A percentile compares a stretch with the other conserved stretches of the same genome.
Conservation (phyloP, 2,888 invertebrate species). For the Himalopsyche tibetana region DNA sequence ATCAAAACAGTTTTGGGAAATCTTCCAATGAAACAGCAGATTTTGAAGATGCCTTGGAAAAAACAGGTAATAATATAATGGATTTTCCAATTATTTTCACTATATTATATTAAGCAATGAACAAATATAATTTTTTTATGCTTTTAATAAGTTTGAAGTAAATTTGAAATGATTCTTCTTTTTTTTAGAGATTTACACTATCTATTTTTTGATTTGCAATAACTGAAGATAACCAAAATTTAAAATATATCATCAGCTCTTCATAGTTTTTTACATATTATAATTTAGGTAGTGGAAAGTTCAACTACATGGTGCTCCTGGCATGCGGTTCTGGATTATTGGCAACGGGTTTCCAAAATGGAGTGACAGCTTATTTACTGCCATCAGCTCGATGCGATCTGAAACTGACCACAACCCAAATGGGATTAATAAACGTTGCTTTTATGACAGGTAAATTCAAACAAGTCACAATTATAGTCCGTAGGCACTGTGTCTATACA, state of each 20-base stretch:
- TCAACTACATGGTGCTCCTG: slow-evolving; percentile 80
- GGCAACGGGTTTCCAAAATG: slow-evolving; percentile 81
- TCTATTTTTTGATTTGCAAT: too few species aligned
- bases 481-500: too few species aligned
- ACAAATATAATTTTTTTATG: too few species aligned
- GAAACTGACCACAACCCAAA: slow-evolving; percentile 79
- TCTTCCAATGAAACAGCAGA: slow-evolving; percentile 45
- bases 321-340: slow-evolving; percentile 81
- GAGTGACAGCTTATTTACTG: slow-evolving; percentile 83
- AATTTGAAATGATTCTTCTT: too few species aligned
- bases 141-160: too few species aligned
- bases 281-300: slow-evolving; percentile 81
- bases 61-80: slow-evolving; percentile 53
- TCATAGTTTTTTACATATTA: background rate
- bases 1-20: slow-evolving; percentile 9
- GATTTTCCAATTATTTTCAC: background rate
- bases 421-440: slow-evolving; percentile 83
- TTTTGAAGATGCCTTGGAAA: slow-evolving; percentile 57
- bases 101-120: too few species aligned
- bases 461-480: too few species aligned
- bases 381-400: slow-evolving; percentile 86
- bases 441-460: slow-evolving; percentile 81
- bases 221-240: too few species aligned
- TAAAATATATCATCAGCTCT: too few species aligned
- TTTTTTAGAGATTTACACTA: too few species aligned